A percentile compares a stretch with the other conserved stretches of the same genome.
Conservation (phyloP, 2,888 invertebrate species). For the Microctonus brassicae region DNA sequence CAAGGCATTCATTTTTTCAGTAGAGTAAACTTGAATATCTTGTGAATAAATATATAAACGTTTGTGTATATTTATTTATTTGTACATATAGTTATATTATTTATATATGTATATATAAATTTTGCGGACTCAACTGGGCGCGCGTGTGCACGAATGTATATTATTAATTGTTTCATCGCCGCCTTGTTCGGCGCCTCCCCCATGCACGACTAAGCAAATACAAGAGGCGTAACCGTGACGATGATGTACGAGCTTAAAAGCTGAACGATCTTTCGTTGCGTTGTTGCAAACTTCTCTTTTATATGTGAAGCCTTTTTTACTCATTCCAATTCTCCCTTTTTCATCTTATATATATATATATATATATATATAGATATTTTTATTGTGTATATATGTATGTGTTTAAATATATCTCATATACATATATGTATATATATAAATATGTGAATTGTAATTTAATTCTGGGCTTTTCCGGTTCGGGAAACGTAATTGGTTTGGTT, state of each 20-base stretch:
- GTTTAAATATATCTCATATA: slow-evolving; percentile 29
- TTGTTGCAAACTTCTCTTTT: not conserved
- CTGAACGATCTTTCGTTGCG: slow-evolving; percentile 49
- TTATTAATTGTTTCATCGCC: slow-evolving; percentile 69
- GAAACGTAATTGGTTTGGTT: slow-evolving; percentile 66
- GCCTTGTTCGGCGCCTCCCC: slow-evolving; percentile 63
- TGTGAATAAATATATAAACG: not conserved
- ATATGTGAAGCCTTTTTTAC: slow-evolving; percentile 48
- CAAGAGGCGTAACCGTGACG: slow-evolving; percentile 65
- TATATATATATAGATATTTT: not conserved
- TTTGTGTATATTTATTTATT: not conserved
- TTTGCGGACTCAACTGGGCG: slow-evolving; percentile 25
- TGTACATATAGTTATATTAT: not conserved
- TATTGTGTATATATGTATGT: slow-evolving; percentile 32
- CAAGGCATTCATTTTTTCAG: slow-evolving; percentile 24
- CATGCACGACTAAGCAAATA: slow-evolving; percentile 68
- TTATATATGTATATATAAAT: slow-evolving; percentile 14
- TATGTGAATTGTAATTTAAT: slow-evolving; percentile 61
- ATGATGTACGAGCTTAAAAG: slow-evolving; percentile 68
- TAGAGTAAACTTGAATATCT: slow-evolving; percentile 10
- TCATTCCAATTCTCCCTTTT: slow-evolving; percentile 27
- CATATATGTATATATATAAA: slow-evolving; percentile 29
- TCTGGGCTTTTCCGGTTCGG: slow-evolving; percentile 64
- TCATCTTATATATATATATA: slow-evolving; percentile 27
- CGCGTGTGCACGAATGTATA: slow-evolving; percentile 45